These are phyloP conservation scores for Ischnura elegans DNA, from an alignment of 2,888 invertebrate species.

Conservation along the genomic window DNA sequence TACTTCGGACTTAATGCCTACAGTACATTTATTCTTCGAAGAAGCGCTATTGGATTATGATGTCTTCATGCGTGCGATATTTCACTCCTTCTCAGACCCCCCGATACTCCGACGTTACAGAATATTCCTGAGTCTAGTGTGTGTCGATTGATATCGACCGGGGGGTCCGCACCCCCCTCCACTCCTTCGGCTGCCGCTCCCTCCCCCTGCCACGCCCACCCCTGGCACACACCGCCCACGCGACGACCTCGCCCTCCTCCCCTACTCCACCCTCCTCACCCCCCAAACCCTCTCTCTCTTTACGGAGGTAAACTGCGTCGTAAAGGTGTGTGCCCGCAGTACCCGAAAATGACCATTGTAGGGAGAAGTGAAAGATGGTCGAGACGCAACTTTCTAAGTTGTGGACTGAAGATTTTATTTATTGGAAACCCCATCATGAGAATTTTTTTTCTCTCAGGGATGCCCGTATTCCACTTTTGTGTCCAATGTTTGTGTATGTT, in stretches of 20 bases:
- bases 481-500: no score
- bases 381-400: no score
- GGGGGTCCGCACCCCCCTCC: background rate
- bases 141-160: slow-evolving; percentile 64
- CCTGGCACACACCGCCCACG: background rate
- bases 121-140: slow-evolving; percentile 44
- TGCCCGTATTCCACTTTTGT: no score
- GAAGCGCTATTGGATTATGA: no score
- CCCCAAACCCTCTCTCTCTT: background rate
- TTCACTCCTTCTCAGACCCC: background rate
- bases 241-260: background rate
- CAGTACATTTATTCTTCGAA: no score
- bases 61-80: no score
- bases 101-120: slow-evolving; percentile 3
- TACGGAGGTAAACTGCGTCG: slow-evolving; percentile 13
- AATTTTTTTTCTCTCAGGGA: no score
- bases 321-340: background rate
- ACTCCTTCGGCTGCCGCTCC: background rate
- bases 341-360: background rate
- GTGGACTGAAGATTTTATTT: no score
- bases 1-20: no score
- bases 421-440: no score
- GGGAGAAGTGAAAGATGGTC: no score
- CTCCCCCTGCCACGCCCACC: slow-evolving; percentile 36
- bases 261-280: background rate